Evolutionary conservation across 2,113 vertebrate genomes (phyloP).

Genomic region (Thalassoma bifasciatum): DNA sequence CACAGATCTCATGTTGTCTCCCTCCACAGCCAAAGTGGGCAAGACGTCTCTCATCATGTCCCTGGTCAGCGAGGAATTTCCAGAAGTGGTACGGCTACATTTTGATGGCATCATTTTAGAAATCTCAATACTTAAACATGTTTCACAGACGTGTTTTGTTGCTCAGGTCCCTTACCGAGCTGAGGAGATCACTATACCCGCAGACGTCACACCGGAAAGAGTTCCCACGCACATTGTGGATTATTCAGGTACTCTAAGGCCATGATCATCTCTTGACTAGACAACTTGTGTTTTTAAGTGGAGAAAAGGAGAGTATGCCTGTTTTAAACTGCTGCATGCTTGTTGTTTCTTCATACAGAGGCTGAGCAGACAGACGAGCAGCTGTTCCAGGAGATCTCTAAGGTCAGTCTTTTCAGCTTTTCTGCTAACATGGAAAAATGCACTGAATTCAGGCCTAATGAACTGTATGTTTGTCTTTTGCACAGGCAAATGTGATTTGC

Average conservation of each 20-base stretch:
- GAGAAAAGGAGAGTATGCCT: not conserved
- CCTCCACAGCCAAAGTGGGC: conserved; percentile 93
- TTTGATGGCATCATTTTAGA: not conserved
- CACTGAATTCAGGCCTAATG: conserved; percentile 15
- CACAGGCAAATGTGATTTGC: conserved; percentile 97
- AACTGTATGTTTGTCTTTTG: conserved; percentile 61
- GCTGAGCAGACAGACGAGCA: conserved; percentile 97
- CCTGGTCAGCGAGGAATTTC: conserved; percentile 98
- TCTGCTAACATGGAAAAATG: not conserved
- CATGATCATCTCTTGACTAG: not conserved
- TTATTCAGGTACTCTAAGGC: conserved; percentile 89
- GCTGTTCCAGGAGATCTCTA: conserved; percentile 95
- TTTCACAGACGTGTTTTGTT: not conserved
- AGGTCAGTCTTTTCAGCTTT: conserved; percentile 80
- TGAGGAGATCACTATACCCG: conserved; percentile 98
- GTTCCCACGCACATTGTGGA: conserved; percentile 98
- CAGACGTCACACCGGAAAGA: conserved; percentile 96
- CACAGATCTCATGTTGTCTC: not conserved
- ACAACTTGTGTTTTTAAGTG: not conserved
- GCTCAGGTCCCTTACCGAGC: conserved; percentile 93
- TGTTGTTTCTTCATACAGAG: conserved; percentile 82
- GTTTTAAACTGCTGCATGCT: not conserved
- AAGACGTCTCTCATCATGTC: conserved; percentile 99
- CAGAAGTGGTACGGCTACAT: conserved; percentile 88
- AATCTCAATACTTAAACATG: not conserved